Conservation (phyloP, 1,140 invertebrate species). For the Drosophila punjabiensis region DNA sequence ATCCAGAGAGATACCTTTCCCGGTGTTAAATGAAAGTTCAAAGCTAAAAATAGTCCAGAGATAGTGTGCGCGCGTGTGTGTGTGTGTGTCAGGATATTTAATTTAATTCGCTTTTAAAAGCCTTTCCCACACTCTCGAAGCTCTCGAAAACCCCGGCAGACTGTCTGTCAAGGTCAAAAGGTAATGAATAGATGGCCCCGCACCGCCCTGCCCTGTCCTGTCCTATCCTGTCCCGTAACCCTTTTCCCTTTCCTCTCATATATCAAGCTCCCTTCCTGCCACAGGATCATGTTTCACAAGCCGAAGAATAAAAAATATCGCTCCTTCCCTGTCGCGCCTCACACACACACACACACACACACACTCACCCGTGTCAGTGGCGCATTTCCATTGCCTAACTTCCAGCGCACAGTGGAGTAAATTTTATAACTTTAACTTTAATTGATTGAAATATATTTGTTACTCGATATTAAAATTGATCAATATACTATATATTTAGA, state of each 20-base stretch:
- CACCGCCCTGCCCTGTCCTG: neutral
- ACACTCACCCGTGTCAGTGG: neutral
- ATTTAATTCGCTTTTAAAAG: conserved; percentile 54
- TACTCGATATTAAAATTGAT: neutral
- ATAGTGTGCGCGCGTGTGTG: neutral
- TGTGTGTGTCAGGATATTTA: conserved; percentile 35
- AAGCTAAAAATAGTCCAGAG: conserved; percentile 39
- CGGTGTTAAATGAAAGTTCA: conserved; percentile 45
- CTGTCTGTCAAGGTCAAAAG: conserved; percentile 56
- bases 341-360: neutral
- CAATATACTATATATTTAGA: too few species aligned
- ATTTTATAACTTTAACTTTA: neutral
- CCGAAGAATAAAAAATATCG: conserved; percentile 46
- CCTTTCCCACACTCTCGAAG: conserved; percentile 42
- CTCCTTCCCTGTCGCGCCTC: neutral
- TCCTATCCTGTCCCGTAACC: neutral
- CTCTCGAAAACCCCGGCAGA: conserved; percentile 38
- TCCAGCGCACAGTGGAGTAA: conserved; percentile 24
- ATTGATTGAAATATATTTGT: neutral
- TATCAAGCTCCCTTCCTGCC: conserved; percentile 1
- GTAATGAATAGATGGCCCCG: conserved; percentile 41
- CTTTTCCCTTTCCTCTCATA: neutral
- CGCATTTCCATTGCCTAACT: conserved; percentile 46
- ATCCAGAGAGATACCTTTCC: neutral
- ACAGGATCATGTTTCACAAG: conserved; percentile 47